A percentile compares a stretch with the other conserved stretches of the same genome.
phyloP scores from a whole-genome alignment of 2,797 vertebrate genomes.

The Phoxinus dragarum region DNA sequence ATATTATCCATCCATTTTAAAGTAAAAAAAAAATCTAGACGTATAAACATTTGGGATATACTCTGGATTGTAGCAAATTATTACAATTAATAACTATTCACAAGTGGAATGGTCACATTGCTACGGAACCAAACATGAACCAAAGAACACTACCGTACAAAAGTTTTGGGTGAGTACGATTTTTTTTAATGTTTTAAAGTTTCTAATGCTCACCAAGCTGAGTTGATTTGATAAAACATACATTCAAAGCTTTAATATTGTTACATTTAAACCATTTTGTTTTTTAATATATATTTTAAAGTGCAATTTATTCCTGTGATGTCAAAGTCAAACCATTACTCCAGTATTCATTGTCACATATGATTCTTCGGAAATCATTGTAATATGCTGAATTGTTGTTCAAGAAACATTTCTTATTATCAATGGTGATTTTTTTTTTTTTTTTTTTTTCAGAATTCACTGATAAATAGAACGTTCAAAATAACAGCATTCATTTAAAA shows the following conservation, averaged over 20 bases:
- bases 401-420: too few species aligned
- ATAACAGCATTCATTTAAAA: background rate
- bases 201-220: background rate
- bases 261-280: too few species aligned
- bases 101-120: background rate
- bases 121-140: too few species aligned
- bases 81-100: background rate
- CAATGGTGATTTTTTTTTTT: background rate
- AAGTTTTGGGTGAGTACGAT: background rate
- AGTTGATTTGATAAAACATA: background rate
- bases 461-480: background rate
- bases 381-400: too few species aligned
- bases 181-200: background rate
- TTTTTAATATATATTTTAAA: background rate
- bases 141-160: background rate
- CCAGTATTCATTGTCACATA: background rate
- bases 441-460: background rate
- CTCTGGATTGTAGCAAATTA: background rate
- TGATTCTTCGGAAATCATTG: background rate
- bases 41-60: background rate
- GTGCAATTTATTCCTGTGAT: background rate
- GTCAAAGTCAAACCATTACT: background rate
- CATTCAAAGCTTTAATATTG: background rate
- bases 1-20: background rate
- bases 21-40: background rate